Percentiles rank a stretch among this genome's conserved stretches.
Conservation (phyloP, 2,113 vertebrate species). For the Panurus biarmicus region DNA sequence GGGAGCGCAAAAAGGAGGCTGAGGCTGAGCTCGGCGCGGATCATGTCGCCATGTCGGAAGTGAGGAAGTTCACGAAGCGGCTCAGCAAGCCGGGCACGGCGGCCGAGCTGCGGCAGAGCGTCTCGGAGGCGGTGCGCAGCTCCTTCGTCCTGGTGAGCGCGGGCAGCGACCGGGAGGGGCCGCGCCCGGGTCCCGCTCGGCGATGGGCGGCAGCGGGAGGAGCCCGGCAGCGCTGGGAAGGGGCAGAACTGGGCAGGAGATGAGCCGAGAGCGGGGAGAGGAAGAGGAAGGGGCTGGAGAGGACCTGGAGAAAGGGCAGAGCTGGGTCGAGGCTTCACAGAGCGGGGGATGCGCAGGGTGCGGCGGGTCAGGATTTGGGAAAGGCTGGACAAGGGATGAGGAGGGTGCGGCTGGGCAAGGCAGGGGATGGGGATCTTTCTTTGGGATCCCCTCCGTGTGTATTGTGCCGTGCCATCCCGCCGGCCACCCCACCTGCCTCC, state of each 20-base stretch:
- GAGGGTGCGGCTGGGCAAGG: constrained; percentile 25
- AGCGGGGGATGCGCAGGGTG: constrained; percentile 66
- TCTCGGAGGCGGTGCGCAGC: constrained; percentile 80
- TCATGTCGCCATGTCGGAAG: constrained; percentile 73
- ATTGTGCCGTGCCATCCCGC: neutral
- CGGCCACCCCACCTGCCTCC: neutral
- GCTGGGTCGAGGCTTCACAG: constrained; percentile 54
- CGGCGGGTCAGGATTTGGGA: constrained; percentile 66
- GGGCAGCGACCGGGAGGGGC: neutral
- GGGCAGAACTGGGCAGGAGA: constrained; percentile 69
- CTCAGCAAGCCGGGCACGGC: constrained; percentile 94
- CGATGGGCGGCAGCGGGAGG: neutral
- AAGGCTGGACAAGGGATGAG: constrained; percentile 34
- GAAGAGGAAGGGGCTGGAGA: neutral
- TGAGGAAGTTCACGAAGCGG: constrained; percentile 90
- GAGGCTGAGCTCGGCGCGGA: neutral
- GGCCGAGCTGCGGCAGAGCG: constrained; percentile 93
- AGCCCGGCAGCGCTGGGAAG: neutral
- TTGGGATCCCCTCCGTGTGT: rapidly evolving
- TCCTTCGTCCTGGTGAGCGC: constrained; percentile 22
- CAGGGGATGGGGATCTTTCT: constrained; percentile 32
- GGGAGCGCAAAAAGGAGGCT: neutral
- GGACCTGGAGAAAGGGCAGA: constrained; percentile 45
- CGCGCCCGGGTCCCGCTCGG: neutral
- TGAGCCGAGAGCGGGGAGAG: constrained; percentile 67